phyloP scores from a whole-genome alignment of 1,140 invertebrate genomes.

The Hetaerina americana region DNA sequence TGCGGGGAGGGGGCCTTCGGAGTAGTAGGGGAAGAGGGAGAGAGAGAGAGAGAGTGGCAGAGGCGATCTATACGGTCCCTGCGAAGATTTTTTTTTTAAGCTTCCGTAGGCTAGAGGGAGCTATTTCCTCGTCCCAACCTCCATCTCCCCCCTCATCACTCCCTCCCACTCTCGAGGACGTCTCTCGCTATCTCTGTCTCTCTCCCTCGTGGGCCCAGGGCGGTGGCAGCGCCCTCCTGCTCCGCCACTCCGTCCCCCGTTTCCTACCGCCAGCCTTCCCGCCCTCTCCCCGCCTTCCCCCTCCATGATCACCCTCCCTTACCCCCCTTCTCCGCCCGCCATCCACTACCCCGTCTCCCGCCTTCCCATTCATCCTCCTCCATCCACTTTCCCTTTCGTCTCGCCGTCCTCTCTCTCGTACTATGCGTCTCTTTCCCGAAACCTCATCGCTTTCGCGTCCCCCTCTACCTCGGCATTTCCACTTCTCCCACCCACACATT shows the following conservation, averaged over 20 bases:
- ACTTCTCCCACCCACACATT: no score
- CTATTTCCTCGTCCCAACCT: background rate
- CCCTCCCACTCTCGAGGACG: background rate
- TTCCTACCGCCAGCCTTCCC: no score
- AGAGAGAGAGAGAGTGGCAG: background rate
- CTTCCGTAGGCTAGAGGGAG: background rate
- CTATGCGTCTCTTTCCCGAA: no score
- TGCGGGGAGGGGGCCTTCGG: background rate
- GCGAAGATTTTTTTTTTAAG: background rate
- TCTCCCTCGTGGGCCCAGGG: background rate
- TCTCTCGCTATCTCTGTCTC: no score
- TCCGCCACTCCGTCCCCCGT: background rate
- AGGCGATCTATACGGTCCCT: background rate
- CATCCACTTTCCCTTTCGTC: background rate
- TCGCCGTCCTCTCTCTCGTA: no score
- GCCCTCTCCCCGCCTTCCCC: no score
- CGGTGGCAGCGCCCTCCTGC: background rate
- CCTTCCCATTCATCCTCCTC: background rate
- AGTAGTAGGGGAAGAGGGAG: background rate
- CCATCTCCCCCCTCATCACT: background rate
- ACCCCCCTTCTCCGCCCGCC: background rate
- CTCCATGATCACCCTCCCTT: no score
- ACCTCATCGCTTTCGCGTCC: no score
- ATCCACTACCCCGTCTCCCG: background rate
- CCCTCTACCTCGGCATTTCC: no score